Evolutionary conservation across 2,888 invertebrate genomes (phyloP).

Genomic region (Alcis repandata): DNA sequence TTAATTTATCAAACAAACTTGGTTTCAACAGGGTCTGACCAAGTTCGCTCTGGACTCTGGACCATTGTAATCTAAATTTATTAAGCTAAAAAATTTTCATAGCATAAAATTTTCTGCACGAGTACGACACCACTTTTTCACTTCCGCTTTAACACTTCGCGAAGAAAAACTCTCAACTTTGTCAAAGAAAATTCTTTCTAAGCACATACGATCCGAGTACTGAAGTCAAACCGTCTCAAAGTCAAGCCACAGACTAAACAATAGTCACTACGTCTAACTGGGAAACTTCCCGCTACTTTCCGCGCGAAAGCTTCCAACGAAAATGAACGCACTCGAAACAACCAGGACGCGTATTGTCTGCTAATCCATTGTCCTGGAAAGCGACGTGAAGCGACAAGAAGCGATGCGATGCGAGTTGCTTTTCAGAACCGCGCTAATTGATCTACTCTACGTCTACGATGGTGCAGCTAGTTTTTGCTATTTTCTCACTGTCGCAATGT

Average conservation of each 20-base stretch:
- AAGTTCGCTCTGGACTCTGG: too few relatives aligned
- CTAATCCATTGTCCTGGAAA: conserved; percentile 2
- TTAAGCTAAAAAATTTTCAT: neutral
- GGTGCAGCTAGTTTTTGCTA: too few relatives aligned
- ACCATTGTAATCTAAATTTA: too few relatives aligned
- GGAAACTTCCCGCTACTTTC: conserved; percentile 54
- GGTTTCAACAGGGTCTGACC: neutral
- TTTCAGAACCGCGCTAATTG: neutral
- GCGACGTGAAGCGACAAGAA: neutral
- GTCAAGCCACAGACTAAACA: conserved; percentile 5
- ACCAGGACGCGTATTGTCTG: conserved; percentile 47
- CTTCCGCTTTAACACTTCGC: conserved; percentile 11
- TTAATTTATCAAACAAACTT: too few relatives aligned
- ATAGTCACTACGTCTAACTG: conserved; percentile 42
- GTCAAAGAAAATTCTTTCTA: conserved; percentile 17
- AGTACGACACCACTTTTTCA: neutral
- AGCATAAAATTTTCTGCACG: neutral
- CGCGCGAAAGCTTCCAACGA: conserved; percentile 68
- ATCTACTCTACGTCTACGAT: neutral
- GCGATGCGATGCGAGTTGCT: neutral
- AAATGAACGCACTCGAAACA: conserved; percentile 71
- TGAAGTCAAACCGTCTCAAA: conserved; percentile 35
- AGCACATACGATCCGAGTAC: conserved; percentile 3
- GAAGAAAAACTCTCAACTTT: conserved; percentile 10
- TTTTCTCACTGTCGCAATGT: too few relatives aligned